Percentiles rank a stretch among this genome's conserved stretches.
These are phyloP conservation scores for Takifugu ocellatus DNA, from an alignment of 2,797 vertebrate species.

Conservation along the genomic window DNA sequence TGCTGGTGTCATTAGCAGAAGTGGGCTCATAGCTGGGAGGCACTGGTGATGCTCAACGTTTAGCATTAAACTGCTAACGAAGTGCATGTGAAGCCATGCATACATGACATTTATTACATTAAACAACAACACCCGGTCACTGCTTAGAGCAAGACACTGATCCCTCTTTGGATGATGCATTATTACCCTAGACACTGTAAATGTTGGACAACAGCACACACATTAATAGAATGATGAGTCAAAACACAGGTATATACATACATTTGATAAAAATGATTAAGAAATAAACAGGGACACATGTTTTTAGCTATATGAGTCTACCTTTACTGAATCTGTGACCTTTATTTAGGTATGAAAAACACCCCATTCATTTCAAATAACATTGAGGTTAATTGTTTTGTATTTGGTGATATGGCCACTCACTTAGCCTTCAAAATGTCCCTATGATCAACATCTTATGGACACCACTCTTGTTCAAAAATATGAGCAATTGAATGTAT, in stretches of 20 bases:
- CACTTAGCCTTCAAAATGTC: neutral
- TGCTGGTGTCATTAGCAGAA: constrained; percentile 69
- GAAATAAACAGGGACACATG: neutral
- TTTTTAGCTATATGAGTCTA: too few relatives aligned
- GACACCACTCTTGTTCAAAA: neutral
- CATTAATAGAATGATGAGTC: neutral
- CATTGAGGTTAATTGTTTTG: neutral
- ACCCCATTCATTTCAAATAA: neutral
- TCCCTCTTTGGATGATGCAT: constrained; percentile 57
- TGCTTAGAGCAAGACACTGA: constrained; percentile 65
- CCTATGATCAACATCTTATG: neutral
- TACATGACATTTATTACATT: constrained; percentile 80
- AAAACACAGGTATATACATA: neutral
- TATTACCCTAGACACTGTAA: constrained; percentile 59
- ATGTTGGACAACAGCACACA: constrained; percentile 12
- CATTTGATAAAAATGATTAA: neutral
- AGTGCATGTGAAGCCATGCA: constrained; percentile 78
- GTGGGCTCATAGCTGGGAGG: constrained; percentile 63
- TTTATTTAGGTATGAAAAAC: too few relatives aligned
- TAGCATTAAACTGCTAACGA: constrained; percentile 71
- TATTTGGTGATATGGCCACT: neutral
- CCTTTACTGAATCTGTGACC: too few relatives aligned
- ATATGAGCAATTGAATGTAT: constrained; percentile 2
- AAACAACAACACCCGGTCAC: constrained; percentile 72
- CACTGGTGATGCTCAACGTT: constrained; percentile 61